Base-by-base conservation (phyloP, 2,113 vertebrate species). In the Seriola dumerili region DNA sequence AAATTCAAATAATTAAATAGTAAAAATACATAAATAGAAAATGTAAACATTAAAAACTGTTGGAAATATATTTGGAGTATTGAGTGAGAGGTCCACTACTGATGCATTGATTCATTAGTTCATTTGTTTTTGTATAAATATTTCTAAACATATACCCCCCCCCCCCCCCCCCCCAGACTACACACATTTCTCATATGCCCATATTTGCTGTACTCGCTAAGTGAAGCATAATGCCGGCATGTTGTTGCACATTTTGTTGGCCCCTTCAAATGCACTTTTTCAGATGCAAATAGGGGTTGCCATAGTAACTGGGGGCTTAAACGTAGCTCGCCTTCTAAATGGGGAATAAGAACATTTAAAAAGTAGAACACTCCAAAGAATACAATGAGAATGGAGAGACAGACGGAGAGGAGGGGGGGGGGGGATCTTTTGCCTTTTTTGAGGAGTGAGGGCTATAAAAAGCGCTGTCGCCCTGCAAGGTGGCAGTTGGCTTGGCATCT, bases 211-310 rank as follows among this genome's bases (percentile, higher is more conserved):
- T 80, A 87, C 78, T 84, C 78, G 74, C 78, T 78, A 77, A 93
- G 86, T 76, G 83, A 81, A 87, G 66, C 87, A 88, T 83, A 87
- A 84, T 84, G 67, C 76, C 59, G 61, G 75, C 88, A 86, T 86
- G 85, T 87, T 90, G 88, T 90, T 89, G 85, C 84, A 91, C 88
- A 93, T 92, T 94, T 90, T 83, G 70, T 90, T 88, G 86, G 77
- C 86, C 87, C 89, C 89, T 90, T 91, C 90, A 92, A 90, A 92
- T 80, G 76, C 89, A 92, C 89, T 94, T 94, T 95, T 95, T 95
- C 88, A 91, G 92, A 95, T 94, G 94, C 94, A 95, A 95, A 95
- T 94, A 93, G 88, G 85, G 92, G 95, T 96, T 96, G 94, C 94
- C 95, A 96, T 96, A 92, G 95, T 92, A 96, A 96, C 95, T 88